These are phyloP conservation scores for Sceliomorpha sp. DNA, from an alignment of 2,888 invertebrate genomes.

Conservation along the genomic window DNA sequence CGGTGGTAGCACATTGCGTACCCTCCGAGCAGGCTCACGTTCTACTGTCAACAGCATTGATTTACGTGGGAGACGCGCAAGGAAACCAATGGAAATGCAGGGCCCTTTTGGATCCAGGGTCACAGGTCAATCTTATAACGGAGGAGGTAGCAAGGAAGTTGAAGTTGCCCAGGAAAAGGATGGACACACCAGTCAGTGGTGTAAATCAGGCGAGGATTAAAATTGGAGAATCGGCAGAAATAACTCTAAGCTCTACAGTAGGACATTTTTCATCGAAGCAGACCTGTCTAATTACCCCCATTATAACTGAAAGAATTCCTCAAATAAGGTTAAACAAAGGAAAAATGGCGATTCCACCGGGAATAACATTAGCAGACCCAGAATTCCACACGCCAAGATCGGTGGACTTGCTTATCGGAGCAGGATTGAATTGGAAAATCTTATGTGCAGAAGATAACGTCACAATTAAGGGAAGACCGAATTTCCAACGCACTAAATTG, in stretches of 20 bases:
- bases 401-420: constrained; percentile 19
- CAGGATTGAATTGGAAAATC: constrained; percentile 17
- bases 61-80: constrained; percentile 11
- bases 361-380: constrained; percentile 20
- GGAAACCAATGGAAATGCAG: constrained; percentile 7
- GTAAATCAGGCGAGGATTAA: background rate
- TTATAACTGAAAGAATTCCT: constrained; percentile 6
- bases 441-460: constrained; percentile 4
- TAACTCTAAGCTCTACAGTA: constrained; percentile 8
- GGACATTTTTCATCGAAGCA: background rate
- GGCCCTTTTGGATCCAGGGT: constrained; percentile 17
- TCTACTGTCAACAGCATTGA: constrained; percentile 15
- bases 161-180: background rate
- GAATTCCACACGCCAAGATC: constrained; percentile 10
- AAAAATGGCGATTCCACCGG: background rate
- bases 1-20: constrained; percentile 14
- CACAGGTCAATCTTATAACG: constrained; percentile 14
- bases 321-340: background rate
- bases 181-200: constrained; percentile 6
- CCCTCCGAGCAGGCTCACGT: background rate
- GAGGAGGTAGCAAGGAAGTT: constrained; percentile 10
- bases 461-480: constrained; percentile 1
- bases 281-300: background rate
- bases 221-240: background rate
- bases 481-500: background rate